Percentiles rank a stretch among this genome's conserved stretches.
Conservation (phyloP, 2,797 vertebrate genomes). For the Tachyglossus aculeatus region DNA sequence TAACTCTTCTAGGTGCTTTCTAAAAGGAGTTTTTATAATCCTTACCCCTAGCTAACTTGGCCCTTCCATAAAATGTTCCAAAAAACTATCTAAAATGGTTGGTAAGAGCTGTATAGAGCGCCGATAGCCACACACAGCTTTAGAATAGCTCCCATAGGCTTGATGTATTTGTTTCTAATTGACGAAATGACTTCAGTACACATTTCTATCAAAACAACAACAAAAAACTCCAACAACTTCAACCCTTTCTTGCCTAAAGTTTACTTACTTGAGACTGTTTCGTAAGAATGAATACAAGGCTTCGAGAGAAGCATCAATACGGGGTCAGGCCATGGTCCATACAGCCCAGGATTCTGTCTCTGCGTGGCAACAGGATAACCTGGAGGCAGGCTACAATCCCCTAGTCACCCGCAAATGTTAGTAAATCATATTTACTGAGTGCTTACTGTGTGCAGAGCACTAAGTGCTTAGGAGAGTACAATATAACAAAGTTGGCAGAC, state of each 20-base stretch:
- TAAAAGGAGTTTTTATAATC: constrained; percentile 13
- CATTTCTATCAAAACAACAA: background rate
- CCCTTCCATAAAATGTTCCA: background rate
- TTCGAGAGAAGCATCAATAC: too few relatives aligned
- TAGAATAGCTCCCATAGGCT: background rate
- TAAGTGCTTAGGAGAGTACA: too few relatives aligned
- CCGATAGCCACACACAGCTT: background rate
- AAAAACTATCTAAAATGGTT: constrained; percentile 15
- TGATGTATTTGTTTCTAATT: background rate
- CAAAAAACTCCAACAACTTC: too few relatives aligned
- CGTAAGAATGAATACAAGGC: too few relatives aligned
- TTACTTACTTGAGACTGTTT: background rate
- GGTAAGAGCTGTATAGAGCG: background rate
- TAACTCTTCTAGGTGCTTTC: background rate
- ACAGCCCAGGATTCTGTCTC: too few relatives aligned
- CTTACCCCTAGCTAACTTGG: constrained; percentile 2
- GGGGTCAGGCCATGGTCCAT: too few relatives aligned
- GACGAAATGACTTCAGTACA: background rate
- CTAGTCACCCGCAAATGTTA: too few relatives aligned
- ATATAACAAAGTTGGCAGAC: too few relatives aligned
- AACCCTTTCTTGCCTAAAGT: background rate
- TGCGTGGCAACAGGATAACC: too few relatives aligned
- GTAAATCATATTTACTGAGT: too few relatives aligned
- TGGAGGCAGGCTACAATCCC: too few relatives aligned
- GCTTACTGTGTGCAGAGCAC: too few relatives aligned